Base-by-base conservation (phyloP, 2,888 invertebrate genomes). In the Pristionchus arcanus region DNA sequence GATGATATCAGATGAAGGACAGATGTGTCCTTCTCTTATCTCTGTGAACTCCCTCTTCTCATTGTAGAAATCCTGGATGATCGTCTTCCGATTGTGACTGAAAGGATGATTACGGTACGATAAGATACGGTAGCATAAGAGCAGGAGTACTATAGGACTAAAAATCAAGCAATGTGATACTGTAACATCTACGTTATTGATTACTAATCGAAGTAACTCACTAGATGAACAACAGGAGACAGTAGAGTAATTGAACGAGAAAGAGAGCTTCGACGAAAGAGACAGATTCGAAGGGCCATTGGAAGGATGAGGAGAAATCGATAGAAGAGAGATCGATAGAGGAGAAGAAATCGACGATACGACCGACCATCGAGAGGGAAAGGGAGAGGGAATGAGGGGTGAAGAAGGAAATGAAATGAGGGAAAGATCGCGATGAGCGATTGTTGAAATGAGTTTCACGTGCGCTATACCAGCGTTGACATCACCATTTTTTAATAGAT, bases 1-100 rank as follows among this genome's bases (percentile, higher is more conserved):
- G 68, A 87, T 68, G 68, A 87, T 42, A 37, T 87, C 87, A n/a
- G 87, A 87, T 13, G 66, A 42, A 28, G 87, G 87, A n/a, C 87
- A 87, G 37, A 87, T 68, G 87, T 87, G 87, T 2, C 31, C 66
- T 4, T 59, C 66, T 21, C 66, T n/a, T n/a, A 42, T 66, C 68
- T 66, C 87, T 0, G 25, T 68, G 42, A 68, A 68, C 42, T 66
- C 42, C 19, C 19, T 2, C 28, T 87, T 37, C 25, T 37, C 49
- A 11, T 42, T 87, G 42, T 31, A 37, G 68, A 87, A 87, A 28
- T 87, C 87, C 34, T 87, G 87, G 66, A 68, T 87, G 37, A 87
- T 87, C 66, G 87, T 42, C 28, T 66, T 66, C 0, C 87, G 49
- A 21, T 87, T 87, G 68, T 68, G 66, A 49, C 87, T 87, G 87